Evolutionary conservation across 2,888 invertebrate genomes (phyloP), one percentile per base, ranked within the genome.

Genomic region (Linnaemya vulpina): DNA sequence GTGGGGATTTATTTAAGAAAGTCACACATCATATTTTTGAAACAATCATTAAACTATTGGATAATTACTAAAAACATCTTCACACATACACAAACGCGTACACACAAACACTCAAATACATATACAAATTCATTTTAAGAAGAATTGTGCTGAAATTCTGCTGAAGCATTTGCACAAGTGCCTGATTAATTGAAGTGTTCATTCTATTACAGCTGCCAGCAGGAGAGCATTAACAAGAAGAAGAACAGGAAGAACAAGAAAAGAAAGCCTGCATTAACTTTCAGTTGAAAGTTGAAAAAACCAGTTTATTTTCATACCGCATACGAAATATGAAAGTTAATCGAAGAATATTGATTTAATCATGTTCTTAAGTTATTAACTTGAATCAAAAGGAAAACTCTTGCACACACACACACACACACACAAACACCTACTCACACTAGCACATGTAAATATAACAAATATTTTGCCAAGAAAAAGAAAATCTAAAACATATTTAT

Each of bases 281-380:
- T 30, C 35, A 17, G 17, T 67, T 49, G 5, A 49, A 17, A 17
- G 17, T 22, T 20, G 20, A 17, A 38, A 9, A 60, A 53, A 13
- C 5, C 1, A 2, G 17, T 38, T 10, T 38, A 3, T n/a, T 10
- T 1, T 2, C 17, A 7, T 15, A 30, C 20, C n/a, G 30, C 22
- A 15, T 40, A 68, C 46, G 49, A 60, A 58, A 58, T 77, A 60
- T 51, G 15, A 30, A 71, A 60, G 22, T 83, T 73, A 63, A 71
- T 83, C 76, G 58, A 15, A 22, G 38, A 67, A 67, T 77, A 68
- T 83, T 79, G 58, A 79, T 73, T 79, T 70, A 75, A 83, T 83
- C 38, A 65, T 15, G 63, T 74, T 58, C 22, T 62, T 76, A 70
- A 80, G n/a, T 62, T 60, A 11, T 60, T 43, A 55, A 10, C 25